Evolutionary conservation across 2,888 invertebrate genomes (phyloP).

Genomic region (Tetheella fluctuosa): DNA sequence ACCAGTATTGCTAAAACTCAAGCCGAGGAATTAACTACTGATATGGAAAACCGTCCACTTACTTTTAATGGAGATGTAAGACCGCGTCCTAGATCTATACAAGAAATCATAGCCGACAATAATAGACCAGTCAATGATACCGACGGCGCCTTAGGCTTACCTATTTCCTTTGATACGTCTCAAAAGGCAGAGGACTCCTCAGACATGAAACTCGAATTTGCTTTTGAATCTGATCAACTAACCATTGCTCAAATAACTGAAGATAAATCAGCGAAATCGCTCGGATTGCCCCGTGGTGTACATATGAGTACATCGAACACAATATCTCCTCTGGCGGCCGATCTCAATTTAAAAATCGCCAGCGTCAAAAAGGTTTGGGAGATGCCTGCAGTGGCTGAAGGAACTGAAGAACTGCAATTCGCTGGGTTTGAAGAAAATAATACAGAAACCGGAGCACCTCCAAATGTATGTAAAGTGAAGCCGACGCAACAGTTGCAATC

Average conservation of each 20-base stretch:
- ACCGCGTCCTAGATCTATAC: constrained; percentile 71
- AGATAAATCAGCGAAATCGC: constrained; percentile 85
- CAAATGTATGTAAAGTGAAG: constrained; percentile 93
- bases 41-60: constrained; percentile 76
- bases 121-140: constrained; percentile 63
- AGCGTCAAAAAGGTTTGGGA: constrained; percentile 97
- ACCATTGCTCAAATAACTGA: constrained; percentile 87
- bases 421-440: constrained; percentile 73
- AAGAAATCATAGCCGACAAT: constrained; percentile 74
- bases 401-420: constrained; percentile 77
- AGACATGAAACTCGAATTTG: constrained; percentile 96
- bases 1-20: constrained; percentile 74
- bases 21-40: constrained; percentile 76
- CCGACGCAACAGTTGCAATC: constrained; percentile 91
- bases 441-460: constrained; percentile 82
- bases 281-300: constrained; percentile 84
- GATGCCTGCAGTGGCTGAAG: constrained; percentile 88
- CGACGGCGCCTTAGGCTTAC: constrained; percentile 84
- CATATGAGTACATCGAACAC: constrained; percentile 87
- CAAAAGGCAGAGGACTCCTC: constrained; percentile 89
- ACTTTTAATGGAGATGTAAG: constrained; percentile 76
- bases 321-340: constrained; percentile 92
- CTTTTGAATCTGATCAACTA: constrained; percentile 90
- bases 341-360: constrained; percentile 96
- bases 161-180: constrained; percentile 86